These are phyloP conservation scores for Pipa parva DNA, from an alignment of 2,113 vertebrate genomes.

Conservation along the genomic window DNA sequence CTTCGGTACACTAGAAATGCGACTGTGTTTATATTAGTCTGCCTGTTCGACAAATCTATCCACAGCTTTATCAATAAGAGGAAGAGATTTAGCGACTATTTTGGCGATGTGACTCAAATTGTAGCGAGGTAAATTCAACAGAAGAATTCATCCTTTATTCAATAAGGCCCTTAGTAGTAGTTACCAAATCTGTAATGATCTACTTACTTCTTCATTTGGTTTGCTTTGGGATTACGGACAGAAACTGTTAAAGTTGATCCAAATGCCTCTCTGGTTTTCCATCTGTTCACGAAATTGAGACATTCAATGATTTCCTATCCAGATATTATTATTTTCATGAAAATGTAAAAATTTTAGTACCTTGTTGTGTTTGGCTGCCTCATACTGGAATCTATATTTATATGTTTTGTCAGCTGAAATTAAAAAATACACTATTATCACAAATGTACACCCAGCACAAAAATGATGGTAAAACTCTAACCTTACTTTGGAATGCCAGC, in stretches of 20 bases:
- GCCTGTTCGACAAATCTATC: too few species aligned
- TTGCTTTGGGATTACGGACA: conserved; percentile 56
- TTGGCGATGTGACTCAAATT: too few species aligned
- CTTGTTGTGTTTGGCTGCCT: conserved; percentile 1
- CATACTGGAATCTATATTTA: conserved; percentile 4
- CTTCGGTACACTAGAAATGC: too few species aligned
- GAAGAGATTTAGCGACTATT: too few species aligned
- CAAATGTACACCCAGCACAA: not conserved
- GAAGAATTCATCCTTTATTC: too few species aligned
- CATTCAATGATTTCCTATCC: not conserved
- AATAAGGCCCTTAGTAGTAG: too few species aligned
- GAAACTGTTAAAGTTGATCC: conserved; percentile 62
- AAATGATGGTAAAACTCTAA: too few species aligned
- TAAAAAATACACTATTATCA: not conserved
- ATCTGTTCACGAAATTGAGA: conserved; percentile 51
- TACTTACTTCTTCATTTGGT: conserved; percentile 52
- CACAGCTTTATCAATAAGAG: too few species aligned
- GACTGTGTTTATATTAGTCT: too few species aligned
- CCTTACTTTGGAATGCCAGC: too few species aligned
- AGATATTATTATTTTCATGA: not conserved
- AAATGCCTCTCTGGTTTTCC: conserved; percentile 50
- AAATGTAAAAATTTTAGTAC: not conserved
- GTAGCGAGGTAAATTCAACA: too few species aligned
- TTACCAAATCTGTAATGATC: too few species aligned
- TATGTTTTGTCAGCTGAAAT: conserved; percentile 13